Percentiles rank a stretch among this genome's conserved stretches.
These are phyloP conservation scores for Ligdia adustata DNA, from an alignment of 2,888 invertebrate genomes.

Conservation along the genomic window DNA sequence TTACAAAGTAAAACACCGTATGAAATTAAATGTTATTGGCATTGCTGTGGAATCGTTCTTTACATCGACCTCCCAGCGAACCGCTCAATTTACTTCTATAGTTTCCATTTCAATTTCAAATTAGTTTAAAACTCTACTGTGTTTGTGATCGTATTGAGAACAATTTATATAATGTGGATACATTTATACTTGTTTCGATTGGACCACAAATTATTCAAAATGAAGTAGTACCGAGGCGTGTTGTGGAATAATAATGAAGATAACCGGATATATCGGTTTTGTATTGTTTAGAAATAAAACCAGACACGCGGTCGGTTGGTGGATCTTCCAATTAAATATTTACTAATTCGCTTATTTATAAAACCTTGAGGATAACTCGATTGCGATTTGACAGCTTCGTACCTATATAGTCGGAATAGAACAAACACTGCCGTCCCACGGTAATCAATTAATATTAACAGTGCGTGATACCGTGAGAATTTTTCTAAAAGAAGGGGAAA, in stretches of 20 bases:
- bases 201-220: conserved; percentile 17
- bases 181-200: conserved; percentile 2
- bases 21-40: conserved; percentile 9
- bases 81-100: conserved; percentile 38
- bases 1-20: background rate
- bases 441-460: conserved; percentile 6
- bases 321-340: background rate
- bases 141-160: conserved; percentile 8
- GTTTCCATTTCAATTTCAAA: conserved; percentile 22
- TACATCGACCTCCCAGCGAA: conserved; percentile 38
- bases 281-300: conserved; percentile 3
- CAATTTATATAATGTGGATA: background rate
- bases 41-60: conserved; percentile 42
- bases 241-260: conserved; percentile 17
- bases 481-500: background rate
- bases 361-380: too few species aligned
- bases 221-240: background rate
- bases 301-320: conserved; percentile 1
- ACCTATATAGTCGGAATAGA: background rate
- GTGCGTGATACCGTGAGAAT: conserved; percentile 7
- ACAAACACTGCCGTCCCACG: conserved; percentile 1
- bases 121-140: conserved; percentile 10
- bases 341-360: background rate
- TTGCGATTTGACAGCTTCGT: conserved; percentile 1
- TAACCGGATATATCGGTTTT: conserved; percentile 18